These are phyloP conservation scores for Drymonia ruficornis DNA, from an alignment of 2,888 invertebrate species.

Conservation along the genomic window DNA sequence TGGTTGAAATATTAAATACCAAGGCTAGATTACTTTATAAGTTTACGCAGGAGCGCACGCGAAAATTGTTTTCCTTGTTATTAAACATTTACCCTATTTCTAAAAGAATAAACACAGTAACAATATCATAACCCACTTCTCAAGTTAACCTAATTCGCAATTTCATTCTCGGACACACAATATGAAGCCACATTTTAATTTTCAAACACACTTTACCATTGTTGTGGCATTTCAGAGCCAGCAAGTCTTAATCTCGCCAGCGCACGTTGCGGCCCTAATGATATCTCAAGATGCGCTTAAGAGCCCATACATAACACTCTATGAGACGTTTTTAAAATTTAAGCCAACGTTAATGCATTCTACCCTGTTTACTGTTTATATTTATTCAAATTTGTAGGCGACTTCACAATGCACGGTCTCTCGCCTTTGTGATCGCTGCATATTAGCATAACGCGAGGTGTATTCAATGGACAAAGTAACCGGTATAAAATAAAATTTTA, in stretches of 20 bases:
- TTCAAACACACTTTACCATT: constrained; percentile 55
- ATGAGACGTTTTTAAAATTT: constrained; percentile 84
- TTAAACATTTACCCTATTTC: not conserved
- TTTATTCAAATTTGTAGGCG: constrained; percentile 82
- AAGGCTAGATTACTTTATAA: no score
- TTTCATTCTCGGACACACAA: constrained; percentile 33
- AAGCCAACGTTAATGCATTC: constrained; percentile 81
- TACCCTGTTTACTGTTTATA: constrained; percentile 79
- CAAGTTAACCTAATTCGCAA: constrained; percentile 33
- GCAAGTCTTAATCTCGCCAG: constrained; percentile 75
- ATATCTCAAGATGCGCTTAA: constrained; percentile 81
- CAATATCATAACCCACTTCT: constrained; percentile 9
- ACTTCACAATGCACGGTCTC: constrained; percentile 63
- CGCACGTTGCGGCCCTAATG: constrained; percentile 75
- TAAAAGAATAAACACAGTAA: not conserved
- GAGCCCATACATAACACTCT: constrained; percentile 82
- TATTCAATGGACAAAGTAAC: constrained; percentile 79
- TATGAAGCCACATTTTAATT: constrained; percentile 56
- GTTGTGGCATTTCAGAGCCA: constrained; percentile 59
- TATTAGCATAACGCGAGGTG: constrained; percentile 78
- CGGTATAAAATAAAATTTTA: constrained; percentile 78
- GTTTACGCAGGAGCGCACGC: no score
- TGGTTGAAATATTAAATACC: no score
- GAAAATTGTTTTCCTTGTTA: not conserved
- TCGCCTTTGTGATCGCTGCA: constrained; percentile 66